Evolutionary conservation across 2,797 vertebrate genomes (phyloP).

Genomic region (Holocentrus rufus): DNA sequence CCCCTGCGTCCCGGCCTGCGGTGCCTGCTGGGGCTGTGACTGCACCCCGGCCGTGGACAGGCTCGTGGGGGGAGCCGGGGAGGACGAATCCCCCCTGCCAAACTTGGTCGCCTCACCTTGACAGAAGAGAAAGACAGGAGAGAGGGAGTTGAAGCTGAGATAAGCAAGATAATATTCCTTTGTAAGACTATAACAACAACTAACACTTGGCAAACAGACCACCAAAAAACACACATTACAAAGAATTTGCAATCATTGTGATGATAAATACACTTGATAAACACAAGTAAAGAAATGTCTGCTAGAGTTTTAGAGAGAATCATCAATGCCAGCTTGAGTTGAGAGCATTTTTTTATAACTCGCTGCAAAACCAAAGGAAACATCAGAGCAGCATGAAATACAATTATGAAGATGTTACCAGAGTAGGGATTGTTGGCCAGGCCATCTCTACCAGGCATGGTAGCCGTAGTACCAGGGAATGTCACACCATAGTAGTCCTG

Average conservation of each 20-base stretch:
- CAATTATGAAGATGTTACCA: constrained; percentile 77
- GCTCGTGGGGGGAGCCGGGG: constrained; percentile 91
- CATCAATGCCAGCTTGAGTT: not conserved
- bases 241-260: too few species aligned
- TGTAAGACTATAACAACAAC: not conserved
- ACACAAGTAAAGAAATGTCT: not conserved
- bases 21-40: constrained; percentile 78
- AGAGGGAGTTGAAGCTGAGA: not conserved
- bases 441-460: constrained; percentile 93
- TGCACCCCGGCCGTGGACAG: constrained; percentile 83
- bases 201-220: not conserved
- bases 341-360: not conserved
- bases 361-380: too few species aligned
- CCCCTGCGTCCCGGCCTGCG: constrained; percentile 75
- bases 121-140: not conserved
- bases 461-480: constrained; percentile 90
- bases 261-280: too few species aligned
- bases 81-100: constrained; percentile 92
- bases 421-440: constrained; percentile 93
- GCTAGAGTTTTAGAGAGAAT: too few species aligned
- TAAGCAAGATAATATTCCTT: not conserved
- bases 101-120: constrained; percentile 95
- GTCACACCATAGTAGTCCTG: constrained; percentile 98
- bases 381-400: not conserved
- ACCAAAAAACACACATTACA: not conserved